Evolutionary conservation across 2,888 invertebrate genomes (phyloP).

Genomic region (Drosophila barbarae): DNA sequence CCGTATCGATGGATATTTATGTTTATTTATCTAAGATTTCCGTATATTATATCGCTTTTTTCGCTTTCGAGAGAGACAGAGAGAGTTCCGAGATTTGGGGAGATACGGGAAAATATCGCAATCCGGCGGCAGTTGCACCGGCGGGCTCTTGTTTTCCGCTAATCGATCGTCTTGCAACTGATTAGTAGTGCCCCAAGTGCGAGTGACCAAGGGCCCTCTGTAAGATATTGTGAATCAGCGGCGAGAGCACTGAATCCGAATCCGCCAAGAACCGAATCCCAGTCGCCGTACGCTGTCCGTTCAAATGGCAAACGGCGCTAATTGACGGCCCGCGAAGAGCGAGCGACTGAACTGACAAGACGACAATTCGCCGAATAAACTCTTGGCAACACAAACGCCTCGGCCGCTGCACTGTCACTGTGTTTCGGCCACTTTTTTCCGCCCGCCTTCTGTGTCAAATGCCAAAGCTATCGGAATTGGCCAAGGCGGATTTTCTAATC

Average conservation of each 20-base stretch:
- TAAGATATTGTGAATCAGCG: constrained; percentile 19
- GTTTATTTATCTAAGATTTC: constrained; percentile 17
- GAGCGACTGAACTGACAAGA: constrained; percentile 25
- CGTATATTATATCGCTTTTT: constrained; percentile 1
- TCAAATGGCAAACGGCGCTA: constrained; percentile 48
- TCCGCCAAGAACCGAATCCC: constrained; percentile 15
- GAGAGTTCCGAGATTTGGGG: constrained; percentile 19
- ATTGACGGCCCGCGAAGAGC: constrained; percentile 46
- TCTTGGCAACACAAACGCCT: constrained; percentile 29
- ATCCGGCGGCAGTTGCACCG: constrained; percentile 36
- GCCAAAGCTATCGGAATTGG: constrained; percentile 45
- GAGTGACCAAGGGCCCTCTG: constrained; percentile 54
- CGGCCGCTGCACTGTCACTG: constrained; percentile 20
- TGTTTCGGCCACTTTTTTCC: constrained; percentile 8
- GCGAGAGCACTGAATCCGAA: constrained; percentile 13
- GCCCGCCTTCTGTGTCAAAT: constrained; percentile 47
- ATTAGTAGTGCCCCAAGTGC: constrained; percentile 70
- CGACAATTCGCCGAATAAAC: constrained; percentile 23
- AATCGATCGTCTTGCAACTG: constrained; percentile 80
- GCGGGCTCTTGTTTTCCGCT: constrained; percentile 71
- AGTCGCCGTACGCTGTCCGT: constrained; percentile 12
- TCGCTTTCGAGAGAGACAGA: neutral
- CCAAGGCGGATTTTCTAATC: constrained; percentile 39
- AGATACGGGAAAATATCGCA: constrained; percentile 10
- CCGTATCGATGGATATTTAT: constrained; percentile 23